Evolutionary conservation across 2,888 invertebrate genomes (phyloP).

Genomic region (Ectemnius cavifrons): DNA sequence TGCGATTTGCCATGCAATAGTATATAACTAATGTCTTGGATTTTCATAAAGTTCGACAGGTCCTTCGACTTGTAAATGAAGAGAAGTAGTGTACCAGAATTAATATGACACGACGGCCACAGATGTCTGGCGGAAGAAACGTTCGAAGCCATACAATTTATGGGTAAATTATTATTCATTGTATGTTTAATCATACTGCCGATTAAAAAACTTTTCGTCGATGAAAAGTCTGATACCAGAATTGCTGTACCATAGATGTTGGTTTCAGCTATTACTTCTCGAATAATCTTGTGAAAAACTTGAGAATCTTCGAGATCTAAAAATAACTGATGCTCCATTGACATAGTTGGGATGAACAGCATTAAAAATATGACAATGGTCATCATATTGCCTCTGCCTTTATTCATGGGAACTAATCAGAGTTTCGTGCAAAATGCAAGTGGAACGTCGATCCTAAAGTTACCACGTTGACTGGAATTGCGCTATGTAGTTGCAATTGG

Average conservation of each 20-base stretch:
- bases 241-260: background rate
- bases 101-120: background rate
- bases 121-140: background rate
- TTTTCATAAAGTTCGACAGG: background rate
- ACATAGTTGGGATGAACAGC: no score
- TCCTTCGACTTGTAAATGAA: background rate
- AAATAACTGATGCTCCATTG: no score
- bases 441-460: no score
- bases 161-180: background rate
- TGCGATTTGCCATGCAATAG: background rate
- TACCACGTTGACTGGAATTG: no score
- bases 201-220: background rate
- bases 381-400: no score
- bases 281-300: no score
- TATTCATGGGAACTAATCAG: no score
- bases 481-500: background rate
- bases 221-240: background rate
- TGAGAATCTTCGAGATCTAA: no score
- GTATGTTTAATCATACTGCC: background rate
- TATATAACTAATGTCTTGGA: background rate
- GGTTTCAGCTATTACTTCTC: background rate
- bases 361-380: no score
- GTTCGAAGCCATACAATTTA: slow-evolving; percentile 4
- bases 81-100: background rate
- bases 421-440: no score